These are phyloP conservation scores for Acromyrmex echinatior DNA, from an alignment of 1,140 invertebrate species.

Conservation along the genomic window DNA sequence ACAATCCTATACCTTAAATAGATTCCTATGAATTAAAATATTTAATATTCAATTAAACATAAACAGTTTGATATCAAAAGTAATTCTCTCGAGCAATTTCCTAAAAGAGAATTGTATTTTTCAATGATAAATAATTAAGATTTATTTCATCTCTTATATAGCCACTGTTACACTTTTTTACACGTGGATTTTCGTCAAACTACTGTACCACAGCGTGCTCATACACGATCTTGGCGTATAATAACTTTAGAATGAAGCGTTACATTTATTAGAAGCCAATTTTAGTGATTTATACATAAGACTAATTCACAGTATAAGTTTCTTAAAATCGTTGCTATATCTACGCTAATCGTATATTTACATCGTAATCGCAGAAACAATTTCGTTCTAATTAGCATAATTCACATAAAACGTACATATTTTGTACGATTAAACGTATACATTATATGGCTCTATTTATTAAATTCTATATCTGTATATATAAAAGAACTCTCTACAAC, in stretches of 20 bases:
- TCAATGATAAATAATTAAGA: slow-evolving; percentile 80
- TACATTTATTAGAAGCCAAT: slow-evolving; percentile 36
- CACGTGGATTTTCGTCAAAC: slow-evolving; percentile 34
- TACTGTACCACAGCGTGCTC: slow-evolving; percentile 12
- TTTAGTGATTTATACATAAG: slow-evolving; percentile 50
- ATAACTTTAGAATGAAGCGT: slow-evolving; percentile 19
- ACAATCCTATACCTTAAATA: not conserved
- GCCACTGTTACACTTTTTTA: slow-evolving; percentile 48
- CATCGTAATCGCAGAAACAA: slow-evolving; percentile 43
- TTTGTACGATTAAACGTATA: slow-evolving; percentile 35
- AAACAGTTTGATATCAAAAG: not conserved
- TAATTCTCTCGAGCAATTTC: not conserved
- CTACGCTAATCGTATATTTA: slow-evolving; percentile 52
- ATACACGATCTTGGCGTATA: slow-evolving; percentile 26
- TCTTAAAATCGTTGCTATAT: slow-evolving; percentile 20
- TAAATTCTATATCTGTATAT: slow-evolving; percentile 50
- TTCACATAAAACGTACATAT: slow-evolving; percentile 49
- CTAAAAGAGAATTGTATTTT: not conserved
- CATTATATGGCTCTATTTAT: slow-evolving; percentile 31
- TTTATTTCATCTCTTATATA: slow-evolving; percentile 75
- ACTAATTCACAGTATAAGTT: slow-evolving; percentile 34
- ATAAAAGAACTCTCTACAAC: slow-evolving; percentile 42
- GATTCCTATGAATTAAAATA: not conserved
- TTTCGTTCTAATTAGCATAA: slow-evolving; percentile 21
- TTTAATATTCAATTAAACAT: not conserved